Conservation (phyloP, 1,140 invertebrate genomes). For the Streblospio benedicti region DNA sequence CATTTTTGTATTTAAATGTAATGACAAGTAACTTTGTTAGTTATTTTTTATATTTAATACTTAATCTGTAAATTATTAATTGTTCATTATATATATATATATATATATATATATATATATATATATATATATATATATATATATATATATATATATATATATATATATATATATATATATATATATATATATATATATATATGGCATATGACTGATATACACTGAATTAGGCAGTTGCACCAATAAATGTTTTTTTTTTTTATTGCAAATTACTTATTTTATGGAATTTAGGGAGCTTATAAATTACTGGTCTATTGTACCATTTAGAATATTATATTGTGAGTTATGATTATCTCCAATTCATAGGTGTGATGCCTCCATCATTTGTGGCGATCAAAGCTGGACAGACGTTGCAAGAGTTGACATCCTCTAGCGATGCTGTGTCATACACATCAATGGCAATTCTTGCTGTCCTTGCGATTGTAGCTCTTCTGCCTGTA, state of each 20-base stretch:
- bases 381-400: conserved; percentile 96
- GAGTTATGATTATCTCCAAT: not conserved
- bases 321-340: not conserved
- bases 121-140: not conserved
- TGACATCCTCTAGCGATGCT: conserved; percentile 80
- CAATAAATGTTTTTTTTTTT: not conserved
- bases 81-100: not conserved
- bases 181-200: not conserved
- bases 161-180: not conserved
- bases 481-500: conserved; percentile 81
- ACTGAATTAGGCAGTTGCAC: not conserved
- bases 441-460: conserved; percentile 80
- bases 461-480: conserved; percentile 65
- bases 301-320: not conserved
- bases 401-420: conserved; percentile 85
- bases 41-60: not conserved
- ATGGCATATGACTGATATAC: not conserved
- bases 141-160: not conserved
- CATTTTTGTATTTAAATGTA: too few relatives aligned
- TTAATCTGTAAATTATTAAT: not conserved
- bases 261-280: not conserved
- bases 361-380: conserved; percentile 86
- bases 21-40: too few relatives aligned
- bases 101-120: not conserved
- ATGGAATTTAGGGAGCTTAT: too few relatives aligned